These are phyloP conservation scores for Poeciliopsis paucimaculata DNA, from an alignment of 2,797 vertebrate genomes.

Conservation along the genomic window DNA sequence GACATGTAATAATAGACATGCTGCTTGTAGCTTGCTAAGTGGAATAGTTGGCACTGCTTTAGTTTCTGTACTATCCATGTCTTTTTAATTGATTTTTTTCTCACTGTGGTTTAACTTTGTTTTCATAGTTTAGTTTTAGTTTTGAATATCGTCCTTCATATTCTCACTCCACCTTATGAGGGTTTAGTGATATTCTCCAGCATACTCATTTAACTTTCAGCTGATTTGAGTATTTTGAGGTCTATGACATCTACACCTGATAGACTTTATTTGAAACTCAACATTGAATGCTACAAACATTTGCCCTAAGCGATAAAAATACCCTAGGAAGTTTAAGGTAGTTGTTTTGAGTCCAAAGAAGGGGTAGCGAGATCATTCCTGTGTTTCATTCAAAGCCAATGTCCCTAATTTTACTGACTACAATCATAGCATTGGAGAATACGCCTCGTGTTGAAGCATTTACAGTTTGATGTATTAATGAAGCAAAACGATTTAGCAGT, in stretches of 20 bases:
- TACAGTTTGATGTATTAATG: neutral
- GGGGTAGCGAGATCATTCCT: neutral
- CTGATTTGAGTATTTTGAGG: neutral
- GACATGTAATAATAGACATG: neutral
- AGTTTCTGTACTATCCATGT: neutral
- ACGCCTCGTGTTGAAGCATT: neutral
- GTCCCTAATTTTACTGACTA: neutral
- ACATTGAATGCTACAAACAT: neutral
- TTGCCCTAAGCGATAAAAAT: neutral
- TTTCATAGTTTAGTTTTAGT: neutral
- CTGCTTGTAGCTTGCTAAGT: neutral
- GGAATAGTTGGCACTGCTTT: neutral
- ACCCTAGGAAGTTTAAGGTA: neutral
- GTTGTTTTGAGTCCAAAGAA: neutral
- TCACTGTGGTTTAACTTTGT: neutral
- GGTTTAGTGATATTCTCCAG: neutral
- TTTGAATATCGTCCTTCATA: neutral
- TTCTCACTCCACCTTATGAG: neutral
- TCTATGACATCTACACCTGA: neutral
- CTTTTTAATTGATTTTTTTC: neutral
- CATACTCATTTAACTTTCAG: neutral
- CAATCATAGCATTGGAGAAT: neutral
- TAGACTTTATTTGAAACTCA: neutral
- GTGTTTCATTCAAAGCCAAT: too few species aligned
- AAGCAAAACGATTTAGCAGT: neutral